phyloP scores from a whole-genome alignment of 2,888 invertebrate species.

The Scrobipalpa atriplicella region DNA sequence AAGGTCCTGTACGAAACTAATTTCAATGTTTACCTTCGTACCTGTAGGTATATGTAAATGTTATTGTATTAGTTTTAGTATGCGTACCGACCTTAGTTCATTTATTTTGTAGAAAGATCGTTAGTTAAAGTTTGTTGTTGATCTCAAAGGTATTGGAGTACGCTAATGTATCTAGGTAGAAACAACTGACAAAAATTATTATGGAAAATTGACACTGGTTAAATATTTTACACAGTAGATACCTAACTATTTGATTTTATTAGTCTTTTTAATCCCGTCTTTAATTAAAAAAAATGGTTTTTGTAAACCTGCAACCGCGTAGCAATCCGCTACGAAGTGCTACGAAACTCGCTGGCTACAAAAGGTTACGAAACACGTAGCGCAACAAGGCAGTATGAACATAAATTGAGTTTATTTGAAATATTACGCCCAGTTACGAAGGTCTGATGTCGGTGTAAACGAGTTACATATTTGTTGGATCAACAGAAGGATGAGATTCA shows the following conservation, averaged over 20 bases:
- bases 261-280: too few relatives aligned
- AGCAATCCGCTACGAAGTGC: slow-evolving; percentile 13
- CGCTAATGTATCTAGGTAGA: too few relatives aligned
- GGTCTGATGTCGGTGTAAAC: slow-evolving; percentile 14
- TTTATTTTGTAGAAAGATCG: background rate
- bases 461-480: slow-evolving; percentile 11
- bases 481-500: background rate
- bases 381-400: background rate
- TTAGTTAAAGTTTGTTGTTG: background rate
- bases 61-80: background rate
- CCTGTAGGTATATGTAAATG: background rate
- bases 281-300: too few relatives aligned
- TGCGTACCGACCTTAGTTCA: background rate
- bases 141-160: background rate
- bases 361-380: slow-evolving; percentile 13
- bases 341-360: slow-evolving; percentile 3
- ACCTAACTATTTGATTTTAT: too few relatives aligned
- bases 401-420: slow-evolving; percentile 23
- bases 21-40: background rate
- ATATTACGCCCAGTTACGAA: background rate
- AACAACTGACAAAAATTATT: too few relatives aligned
- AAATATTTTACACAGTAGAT: too few relatives aligned
- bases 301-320: background rate
- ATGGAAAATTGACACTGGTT: too few relatives aligned
- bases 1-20: slow-evolving; percentile 3